Evolutionary conservation across 2,113 vertebrate genomes (phyloP), one percentile per base, ranked within the genome.

Genomic region (Platanista minor): DNA sequence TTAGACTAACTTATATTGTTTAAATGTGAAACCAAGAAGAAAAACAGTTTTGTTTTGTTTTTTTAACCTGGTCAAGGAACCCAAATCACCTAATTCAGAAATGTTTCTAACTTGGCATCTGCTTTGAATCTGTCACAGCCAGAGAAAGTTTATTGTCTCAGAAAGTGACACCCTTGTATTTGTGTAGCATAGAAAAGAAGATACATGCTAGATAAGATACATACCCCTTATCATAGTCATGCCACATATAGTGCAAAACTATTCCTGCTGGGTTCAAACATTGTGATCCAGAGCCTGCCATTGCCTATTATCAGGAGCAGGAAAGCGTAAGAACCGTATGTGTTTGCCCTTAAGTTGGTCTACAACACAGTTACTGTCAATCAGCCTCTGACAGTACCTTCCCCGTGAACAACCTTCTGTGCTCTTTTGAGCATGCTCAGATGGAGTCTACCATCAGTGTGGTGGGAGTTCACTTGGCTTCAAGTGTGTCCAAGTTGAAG

Each of bases 151-250:
- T 94, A 94, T 87, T 92, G 77, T 71, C 83, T n/a, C 64, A 75
- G 62, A 93, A 94, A 85, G 49, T 62, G 91, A 92, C 49, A 91
- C 69, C 8, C 49, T 94, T 74, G 69, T 91, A 71, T 94, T 95
- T 94, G 64, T 87, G 61, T 88, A 59, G 36, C 57, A 85, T 96
- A 86, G 66, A 72, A 49, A 52, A 39, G 57, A 69, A 67, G 57
- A 81, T 81, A 91, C 67, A 57, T 86, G n/a, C 80, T 97, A 31
- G 29, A 25, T 74, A 88, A 81, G 75, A 95, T 87, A 80, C 33
- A 84, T 84, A 33, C 39, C 75, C 71, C 29, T 85, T 46, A 66
- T 59, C 36, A 27, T 10, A 64, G 74, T 88, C 36, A 74, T 84
- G 75, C 88, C 57, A 87, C 43, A 43, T 29, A n/a, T 49, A 85